Evolutionary conservation across 2,797 vertebrate genomes (phyloP), one percentile per base, ranked within the genome.

Genomic region (Danio tinwini): DNA sequence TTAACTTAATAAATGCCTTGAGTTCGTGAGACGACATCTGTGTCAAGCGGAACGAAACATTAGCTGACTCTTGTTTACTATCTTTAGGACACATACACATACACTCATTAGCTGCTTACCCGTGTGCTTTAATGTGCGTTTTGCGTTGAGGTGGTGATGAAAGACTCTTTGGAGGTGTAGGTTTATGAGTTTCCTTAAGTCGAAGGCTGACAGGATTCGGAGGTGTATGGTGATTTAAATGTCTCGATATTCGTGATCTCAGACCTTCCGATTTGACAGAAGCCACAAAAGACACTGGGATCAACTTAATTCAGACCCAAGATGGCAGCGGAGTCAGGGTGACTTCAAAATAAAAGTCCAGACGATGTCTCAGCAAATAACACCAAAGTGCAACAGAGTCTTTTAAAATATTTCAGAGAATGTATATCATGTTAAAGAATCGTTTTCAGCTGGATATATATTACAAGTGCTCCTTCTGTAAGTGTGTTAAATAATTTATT

Each of bases 281-380:
- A 64, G 8, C 47, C 19, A 72, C 40, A 73, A 64, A 72, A 47
- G 40, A 40, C 40, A 42, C 58, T 29, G 58, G 11, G 21, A 80
- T 64, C 67, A 72, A 72, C 58, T 79, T 39, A 29, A 64, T 65
- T 73, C 40, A 14, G 39, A 5, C 56, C 14, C 77, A 80, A 72
- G 77, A 80, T 80, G 77, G 77, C 68, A 19, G 77, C 49, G 3
- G 10, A 45, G 50, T 2, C n/a, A 42, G 0, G 44, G 0, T 4
- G 5, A 19, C 72, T 64, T 73, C 69, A 80, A 72, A 73, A 80
- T 80, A 80, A 80, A 64, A 65, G 77, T 64, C 58, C 16, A 3
- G 10, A 13, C 4, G 1, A 9, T 2, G 13, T n/a, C 42, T 1
- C 29, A 13, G 12, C 29, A 29, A 1, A 29, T 29, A 29, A 29